These are phyloP conservation scores for Tethea ocularis DNA, from an alignment of 2,888 invertebrate genomes.

Conservation along the genomic window DNA sequence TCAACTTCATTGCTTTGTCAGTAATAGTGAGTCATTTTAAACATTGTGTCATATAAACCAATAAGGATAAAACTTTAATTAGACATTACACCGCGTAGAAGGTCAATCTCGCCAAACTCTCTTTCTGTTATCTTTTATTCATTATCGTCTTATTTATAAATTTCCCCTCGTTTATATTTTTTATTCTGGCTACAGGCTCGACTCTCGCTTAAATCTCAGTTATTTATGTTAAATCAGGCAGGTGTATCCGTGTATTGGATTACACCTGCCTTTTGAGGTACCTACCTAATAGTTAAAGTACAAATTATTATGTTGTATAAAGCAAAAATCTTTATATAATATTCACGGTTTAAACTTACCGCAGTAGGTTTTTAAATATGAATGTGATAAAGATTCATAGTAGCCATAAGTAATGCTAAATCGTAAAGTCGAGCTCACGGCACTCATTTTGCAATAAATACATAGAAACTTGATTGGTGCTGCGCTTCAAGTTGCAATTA, in stretches of 20 bases:
- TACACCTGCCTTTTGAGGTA: too few relatives aligned
- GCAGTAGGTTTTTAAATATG: neutral
- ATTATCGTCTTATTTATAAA: too few relatives aligned
- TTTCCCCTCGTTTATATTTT: too few relatives aligned
- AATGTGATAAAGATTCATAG: neutral
- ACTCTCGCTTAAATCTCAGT: too few relatives aligned
- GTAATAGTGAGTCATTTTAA: neutral
- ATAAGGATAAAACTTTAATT: too few relatives aligned
- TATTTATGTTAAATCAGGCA: neutral
- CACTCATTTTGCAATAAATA: neutral
- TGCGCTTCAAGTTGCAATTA: neutral
- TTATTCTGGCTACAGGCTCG: too few relatives aligned
- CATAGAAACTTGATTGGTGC: neutral
- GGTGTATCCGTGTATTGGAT: neutral
- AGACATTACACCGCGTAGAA: neutral
- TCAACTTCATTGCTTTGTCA: neutral
- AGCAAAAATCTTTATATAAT: too few relatives aligned
- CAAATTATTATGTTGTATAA: too few relatives aligned
- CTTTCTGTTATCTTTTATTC: too few relatives aligned
- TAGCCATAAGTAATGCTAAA: neutral
- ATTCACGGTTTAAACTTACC: too few relatives aligned
- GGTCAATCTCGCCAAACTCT: neutral
- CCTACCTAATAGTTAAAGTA: too few relatives aligned
- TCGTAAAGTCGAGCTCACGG: neutral
- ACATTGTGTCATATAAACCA: neutral